These are phyloP conservation scores for Hemaris fuciformis DNA, from an alignment of 2,888 invertebrate species.

Conservation along the genomic window DNA sequence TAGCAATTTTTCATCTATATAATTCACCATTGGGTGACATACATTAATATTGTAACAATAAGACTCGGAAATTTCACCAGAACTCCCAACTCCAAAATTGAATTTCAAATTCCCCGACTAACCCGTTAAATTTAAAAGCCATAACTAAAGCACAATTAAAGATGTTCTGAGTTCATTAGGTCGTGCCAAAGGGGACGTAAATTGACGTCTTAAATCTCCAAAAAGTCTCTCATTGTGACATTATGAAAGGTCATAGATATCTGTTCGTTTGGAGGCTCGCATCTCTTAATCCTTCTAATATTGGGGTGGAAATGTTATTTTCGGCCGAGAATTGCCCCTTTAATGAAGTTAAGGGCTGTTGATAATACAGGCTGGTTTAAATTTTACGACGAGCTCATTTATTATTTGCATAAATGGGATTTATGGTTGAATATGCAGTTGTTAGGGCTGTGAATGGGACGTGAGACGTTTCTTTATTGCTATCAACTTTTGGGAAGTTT, in stretches of 20 bases:
- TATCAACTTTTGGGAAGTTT: too few relatives aligned
- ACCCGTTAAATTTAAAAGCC: constrained; percentile 13
- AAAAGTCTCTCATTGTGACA: constrained; percentile 53
- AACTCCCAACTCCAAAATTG: background rate
- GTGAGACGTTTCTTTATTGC: background rate
- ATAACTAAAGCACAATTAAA: constrained; percentile 23
- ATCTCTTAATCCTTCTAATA: constrained; percentile 47
- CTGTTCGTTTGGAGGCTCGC: constrained; percentile 42
- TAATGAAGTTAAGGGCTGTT: constrained; percentile 66
- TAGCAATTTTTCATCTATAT: too few relatives aligned
- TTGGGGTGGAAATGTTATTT: constrained; percentile 43
- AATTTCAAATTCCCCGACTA: background rate
- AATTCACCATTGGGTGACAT: too few relatives aligned
- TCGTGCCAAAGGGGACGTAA: constrained; percentile 39
- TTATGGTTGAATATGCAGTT: constrained; percentile 32
- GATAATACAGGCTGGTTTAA: constrained; percentile 55
- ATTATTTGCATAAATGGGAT: constrained; percentile 54
- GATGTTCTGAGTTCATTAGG: constrained; percentile 28
- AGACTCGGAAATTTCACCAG: background rate
- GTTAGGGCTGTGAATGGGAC: background rate
- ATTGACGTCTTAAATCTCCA: constrained; percentile 59
- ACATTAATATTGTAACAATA: too few relatives aligned
- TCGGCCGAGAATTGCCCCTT: constrained; percentile 42
- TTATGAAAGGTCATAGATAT: constrained; percentile 55
- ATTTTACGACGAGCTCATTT: constrained; percentile 47